phyloP scores from a whole-genome alignment of 53 echinoderm and acorn worm genomes.

The Patiria pectinifera region DNA sequence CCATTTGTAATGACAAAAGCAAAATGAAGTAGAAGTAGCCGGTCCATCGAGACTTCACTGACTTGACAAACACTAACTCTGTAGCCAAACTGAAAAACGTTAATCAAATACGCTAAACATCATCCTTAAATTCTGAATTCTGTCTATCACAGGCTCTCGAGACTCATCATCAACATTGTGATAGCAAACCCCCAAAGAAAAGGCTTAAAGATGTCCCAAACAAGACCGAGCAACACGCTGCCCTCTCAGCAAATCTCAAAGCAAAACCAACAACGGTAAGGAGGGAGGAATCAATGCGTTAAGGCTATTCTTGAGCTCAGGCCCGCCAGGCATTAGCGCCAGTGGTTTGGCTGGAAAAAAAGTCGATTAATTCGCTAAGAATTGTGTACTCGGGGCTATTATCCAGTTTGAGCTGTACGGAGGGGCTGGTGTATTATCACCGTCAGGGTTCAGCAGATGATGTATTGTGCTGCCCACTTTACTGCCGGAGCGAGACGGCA shows the following conservation, averaged over 20 bases:
- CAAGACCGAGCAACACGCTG: conserved; percentile 19
- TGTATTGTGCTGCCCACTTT: conserved; percentile 63
- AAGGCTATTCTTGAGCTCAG: background rate
- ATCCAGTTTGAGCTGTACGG: background rate
- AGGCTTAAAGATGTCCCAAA: conserved; percentile 37
- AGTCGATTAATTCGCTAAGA: conserved; percentile 60
- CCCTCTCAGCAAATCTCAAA: conserved; percentile 35
- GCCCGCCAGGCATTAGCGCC: conserved; percentile 48
- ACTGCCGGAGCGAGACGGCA: conserved; percentile 43
- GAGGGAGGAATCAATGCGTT: conserved; percentile 46
- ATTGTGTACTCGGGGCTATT: conserved; percentile 56
- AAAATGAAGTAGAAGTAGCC: background rate
- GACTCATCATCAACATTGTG: conserved; percentile 34
- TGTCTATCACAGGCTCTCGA: background rate
- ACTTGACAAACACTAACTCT: background rate
- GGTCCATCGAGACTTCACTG: background rate
- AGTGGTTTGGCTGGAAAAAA: conserved; percentile 13
- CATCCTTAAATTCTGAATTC: background rate
- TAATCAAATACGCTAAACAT: background rate
- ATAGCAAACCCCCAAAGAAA: conserved; percentile 32
- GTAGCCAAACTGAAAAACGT: background rate
- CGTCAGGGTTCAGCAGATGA: conserved; percentile 44
- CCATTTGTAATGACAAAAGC: background rate
- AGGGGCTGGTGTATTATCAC: conserved; percentile 18
- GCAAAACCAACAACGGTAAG: conserved; percentile 46